Evolutionary conservation across 2,888 invertebrate genomes (phyloP).

Genomic region (Lithophane semibrunnea): DNA sequence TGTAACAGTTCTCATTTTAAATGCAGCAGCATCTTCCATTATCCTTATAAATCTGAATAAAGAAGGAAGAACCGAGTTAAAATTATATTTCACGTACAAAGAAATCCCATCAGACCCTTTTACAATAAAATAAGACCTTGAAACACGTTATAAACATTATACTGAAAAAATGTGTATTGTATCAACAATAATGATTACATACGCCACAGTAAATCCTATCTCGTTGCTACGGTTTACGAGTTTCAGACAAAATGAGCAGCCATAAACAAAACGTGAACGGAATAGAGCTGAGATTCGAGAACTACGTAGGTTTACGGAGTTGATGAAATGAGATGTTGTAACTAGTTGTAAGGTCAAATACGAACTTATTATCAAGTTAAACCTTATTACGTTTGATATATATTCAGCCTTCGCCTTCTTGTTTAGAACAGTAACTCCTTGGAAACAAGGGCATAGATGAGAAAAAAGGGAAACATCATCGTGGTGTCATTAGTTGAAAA

Average conservation of each 20-base stretch:
- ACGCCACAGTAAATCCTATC: constrained; percentile 38
- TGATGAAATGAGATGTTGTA: constrained; percentile 4
- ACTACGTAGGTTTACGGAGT: background rate
- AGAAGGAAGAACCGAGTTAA: background rate
- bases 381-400: background rate
- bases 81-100: constrained; percentile 27
- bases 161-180: constrained; percentile 29
- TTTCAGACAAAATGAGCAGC: constrained; percentile 45
- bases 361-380: background rate
- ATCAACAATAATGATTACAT: constrained; percentile 30
- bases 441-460: too few relatives aligned
- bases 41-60: background rate
- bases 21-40: background rate
- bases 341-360: constrained; percentile 6
- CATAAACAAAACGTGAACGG: constrained; percentile 54
- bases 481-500: too few relatives aligned
- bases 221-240: constrained; percentile 50
- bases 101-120: background rate
- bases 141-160: constrained; percentile 33
- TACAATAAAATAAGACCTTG: constrained; percentile 41
- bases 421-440: too few relatives aligned
- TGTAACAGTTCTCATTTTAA: background rate
- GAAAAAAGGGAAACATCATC: too few relatives aligned
- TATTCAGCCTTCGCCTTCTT: too few relatives aligned
- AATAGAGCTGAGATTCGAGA: constrained; percentile 18